phyloP scores from a whole-genome alignment of 2,888 invertebrate genomes.

The Dolichomitus sp. region DNA sequence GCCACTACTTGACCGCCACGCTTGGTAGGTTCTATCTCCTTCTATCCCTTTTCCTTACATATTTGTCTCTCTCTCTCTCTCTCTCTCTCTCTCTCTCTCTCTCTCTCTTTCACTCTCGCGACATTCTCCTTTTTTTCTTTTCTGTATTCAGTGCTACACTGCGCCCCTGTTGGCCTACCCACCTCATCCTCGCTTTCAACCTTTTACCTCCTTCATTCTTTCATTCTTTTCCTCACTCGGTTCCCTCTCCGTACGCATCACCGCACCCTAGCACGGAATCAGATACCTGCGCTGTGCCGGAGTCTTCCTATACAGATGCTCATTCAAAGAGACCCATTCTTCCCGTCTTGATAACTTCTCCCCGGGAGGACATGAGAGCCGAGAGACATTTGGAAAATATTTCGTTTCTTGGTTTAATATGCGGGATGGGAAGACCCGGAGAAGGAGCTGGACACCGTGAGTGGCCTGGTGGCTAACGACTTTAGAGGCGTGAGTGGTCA shows the following conservation, averaged over 20 bases:
- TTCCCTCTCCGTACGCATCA: conserved; percentile 66
- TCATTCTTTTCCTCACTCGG: conserved; percentile 51
- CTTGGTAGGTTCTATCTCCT: conserved; percentile 52
- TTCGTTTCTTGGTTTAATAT: conserved; percentile 51
- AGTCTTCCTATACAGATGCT: conserved; percentile 36
- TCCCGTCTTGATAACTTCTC: conserved; percentile 49
- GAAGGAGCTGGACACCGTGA: conserved; percentile 17
- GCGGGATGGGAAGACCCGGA: conserved; percentile 19
- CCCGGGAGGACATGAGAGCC: conserved; percentile 1
- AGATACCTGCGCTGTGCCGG: conserved; percentile 43
- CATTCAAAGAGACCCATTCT: conserved; percentile 58
- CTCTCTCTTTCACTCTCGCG: conserved; percentile 31
- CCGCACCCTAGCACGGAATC: conserved; percentile 63
- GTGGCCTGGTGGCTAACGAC: conserved; percentile 49
- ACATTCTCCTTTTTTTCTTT: conserved; percentile 53
- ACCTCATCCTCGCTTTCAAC: conserved; percentile 47
- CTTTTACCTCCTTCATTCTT: conserved; percentile 53
- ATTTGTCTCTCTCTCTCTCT: conserved; percentile 18
- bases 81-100: conserved; percentile 24
- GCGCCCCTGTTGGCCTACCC: conserved; percentile 55
- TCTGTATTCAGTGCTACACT: conserved; percentile 23
- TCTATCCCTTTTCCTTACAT: conserved; percentile 38
- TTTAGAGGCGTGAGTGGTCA: conserved; percentile 52
- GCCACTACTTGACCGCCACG: conserved; percentile 57
- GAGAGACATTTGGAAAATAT: conserved; percentile 51